Percentiles rank a stretch among this genome's conserved stretches.
These are phyloP conservation scores for Drosophila parabipectinata DNA, from an alignment of 1,140 invertebrate species.

Conservation along the genomic window DNA sequence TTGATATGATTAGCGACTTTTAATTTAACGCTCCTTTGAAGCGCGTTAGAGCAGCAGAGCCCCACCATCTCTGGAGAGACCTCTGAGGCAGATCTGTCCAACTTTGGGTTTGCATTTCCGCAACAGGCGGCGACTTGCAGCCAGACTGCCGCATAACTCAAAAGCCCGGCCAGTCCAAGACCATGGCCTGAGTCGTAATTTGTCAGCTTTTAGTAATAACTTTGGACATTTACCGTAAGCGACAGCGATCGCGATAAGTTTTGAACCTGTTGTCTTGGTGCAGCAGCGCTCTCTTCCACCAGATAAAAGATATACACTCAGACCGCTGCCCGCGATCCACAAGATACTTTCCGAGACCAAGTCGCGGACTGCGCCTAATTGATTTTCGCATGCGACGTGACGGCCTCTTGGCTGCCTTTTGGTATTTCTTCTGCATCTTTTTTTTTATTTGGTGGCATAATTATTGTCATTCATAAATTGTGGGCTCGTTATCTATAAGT, in stretches of 20 bases:
- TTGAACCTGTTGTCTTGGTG: conserved; percentile 66
- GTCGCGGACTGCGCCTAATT: conserved; percentile 57
- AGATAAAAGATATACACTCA: conserved; percentile 61
- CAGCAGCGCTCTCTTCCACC: conserved; percentile 29
- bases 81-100: conserved; percentile 28
- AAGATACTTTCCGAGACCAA: conserved; percentile 46
- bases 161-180: conserved; percentile 17
- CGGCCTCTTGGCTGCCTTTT: conserved; percentile 15
- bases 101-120: conserved; percentile 60
- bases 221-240: conserved; percentile 78
- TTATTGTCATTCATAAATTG: conserved; percentile 77
- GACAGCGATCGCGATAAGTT: conserved; percentile 68
- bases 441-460: conserved; percentile 55
- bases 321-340: conserved; percentile 50
- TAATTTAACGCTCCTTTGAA: conserved; percentile 51
- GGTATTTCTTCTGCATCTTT: conserved; percentile 14
- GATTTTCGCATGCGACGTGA: conserved; percentile 74
- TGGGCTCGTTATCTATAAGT: conserved; percentile 57
- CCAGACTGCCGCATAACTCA: conserved; percentile 43
- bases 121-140: conserved; percentile 20
- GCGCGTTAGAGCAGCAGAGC: conserved; percentile 43
- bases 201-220: conserved; percentile 80
- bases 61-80: not conserved
- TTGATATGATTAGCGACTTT: conserved; percentile 76
- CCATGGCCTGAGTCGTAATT: conserved; percentile 60